These are phyloP conservation scores for Grus americana DNA, from an alignment of 2,113 vertebrate genomes.

Conservation along the genomic window DNA sequence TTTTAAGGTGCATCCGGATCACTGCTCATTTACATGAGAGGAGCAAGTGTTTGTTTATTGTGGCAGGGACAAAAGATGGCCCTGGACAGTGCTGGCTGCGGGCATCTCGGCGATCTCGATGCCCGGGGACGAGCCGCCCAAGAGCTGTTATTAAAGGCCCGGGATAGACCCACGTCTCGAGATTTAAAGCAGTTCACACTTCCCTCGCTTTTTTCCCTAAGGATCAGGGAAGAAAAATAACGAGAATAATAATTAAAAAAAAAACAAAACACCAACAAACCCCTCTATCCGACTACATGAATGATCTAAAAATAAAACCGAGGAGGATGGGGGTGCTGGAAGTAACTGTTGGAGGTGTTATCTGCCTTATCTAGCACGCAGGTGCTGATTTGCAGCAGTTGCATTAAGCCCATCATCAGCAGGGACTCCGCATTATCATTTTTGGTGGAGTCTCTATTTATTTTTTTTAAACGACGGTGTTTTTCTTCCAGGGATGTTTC, in stretches of 20 bases:
- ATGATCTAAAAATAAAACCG: background rate
- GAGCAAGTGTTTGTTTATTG: slow-evolving; percentile 52
- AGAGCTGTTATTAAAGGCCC: slow-evolving; percentile 29
- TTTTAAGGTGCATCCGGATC: slow-evolving; percentile 47
- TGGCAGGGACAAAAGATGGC: slow-evolving; percentile 34
- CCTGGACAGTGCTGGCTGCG: background rate
- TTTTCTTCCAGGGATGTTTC: slow-evolving; percentile 60
- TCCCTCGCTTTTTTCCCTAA: background rate
- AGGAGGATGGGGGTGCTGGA: background rate
- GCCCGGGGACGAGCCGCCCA: background rate
- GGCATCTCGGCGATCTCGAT: background rate
- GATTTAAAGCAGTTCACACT: background rate
- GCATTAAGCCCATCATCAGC: slow-evolving; percentile 56
- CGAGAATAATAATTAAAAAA: background rate
- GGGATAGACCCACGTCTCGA: background rate
- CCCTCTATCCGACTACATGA: background rate
- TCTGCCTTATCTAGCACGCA: slow-evolving; percentile 52
- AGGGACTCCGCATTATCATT: slow-evolving; percentile 77
- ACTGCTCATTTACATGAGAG: slow-evolving; percentile 47
- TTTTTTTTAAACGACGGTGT: slow-evolving; percentile 40
- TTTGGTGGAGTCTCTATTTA: slow-evolving; percentile 73
- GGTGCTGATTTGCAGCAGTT: slow-evolving; percentile 62
- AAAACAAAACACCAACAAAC: background rate
- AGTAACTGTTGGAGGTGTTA: slow-evolving; percentile 36
- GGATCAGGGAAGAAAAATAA: background rate